Base-by-base conservation (phyloP, 2,888 invertebrate genomes). In the Scaptomyza caliginosa region DNA sequence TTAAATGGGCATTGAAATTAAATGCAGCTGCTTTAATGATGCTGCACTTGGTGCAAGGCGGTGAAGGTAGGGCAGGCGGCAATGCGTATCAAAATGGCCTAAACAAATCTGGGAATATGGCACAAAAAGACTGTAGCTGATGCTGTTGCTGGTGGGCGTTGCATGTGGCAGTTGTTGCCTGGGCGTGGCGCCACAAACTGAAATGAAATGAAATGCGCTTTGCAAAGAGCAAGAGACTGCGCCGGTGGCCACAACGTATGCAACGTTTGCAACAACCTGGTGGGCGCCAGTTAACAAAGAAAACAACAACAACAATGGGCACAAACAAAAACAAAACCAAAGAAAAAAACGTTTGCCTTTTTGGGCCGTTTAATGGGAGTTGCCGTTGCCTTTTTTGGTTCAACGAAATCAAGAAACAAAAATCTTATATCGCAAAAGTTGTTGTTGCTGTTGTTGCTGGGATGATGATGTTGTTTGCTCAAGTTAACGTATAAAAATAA, bases 361-460 rank as follows among this genome's bases (percentile, higher is more conserved):
- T 88, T 77, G 72, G 81, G 86, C 67, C 64, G 60, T 74, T 81
- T 86, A 88, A 88, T 86, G 81, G 86, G 88, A 88, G 86, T 86
- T 84, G 88, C 84, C 86, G 79, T 84, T 84, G 88, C 88, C 86
- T 83, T 88, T 84, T 86, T 88, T 88, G 86, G 88, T 72, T 67
- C 81, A 86, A 66, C 77, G 63, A 74, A 80, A 82, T 80, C 83
- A 78, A 82, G 72, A 60, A 74, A 81, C 80, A 81, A 70, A 69
- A 74, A 85, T 80, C 80, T 67, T 77, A 72, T 62, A 78, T 73
- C 72, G 74, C 64, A 66, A 67, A 52, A 62, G 63, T 26, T 49
- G 45, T 6, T 43, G 60, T 34, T 65, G 63, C 16, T 43, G 45
- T 39, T 55, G 26, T 11, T 51, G 66, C 32, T 66, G 66, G 43